Base-by-base conservation (phyloP, 2,888 invertebrate genomes). In the Patella pellucida region DNA sequence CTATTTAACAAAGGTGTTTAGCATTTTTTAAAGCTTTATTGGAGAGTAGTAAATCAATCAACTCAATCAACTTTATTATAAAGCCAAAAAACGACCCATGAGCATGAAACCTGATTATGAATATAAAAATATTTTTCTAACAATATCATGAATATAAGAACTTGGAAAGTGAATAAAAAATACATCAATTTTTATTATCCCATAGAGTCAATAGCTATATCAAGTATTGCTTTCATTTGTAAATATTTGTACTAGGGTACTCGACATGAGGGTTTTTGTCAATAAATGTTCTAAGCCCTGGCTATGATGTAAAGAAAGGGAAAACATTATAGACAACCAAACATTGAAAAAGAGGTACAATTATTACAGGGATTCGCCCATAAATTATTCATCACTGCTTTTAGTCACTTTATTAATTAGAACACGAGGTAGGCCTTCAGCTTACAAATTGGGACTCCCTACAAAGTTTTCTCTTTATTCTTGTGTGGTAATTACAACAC, bases 201-300 rank as follows among this genome's bases (percentile, higher is more conserved):
- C 19, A 19, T 23, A n/a, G 14, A 62, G 62, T 62, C 62, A 62
- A 62, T 62, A 62, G 62, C 23, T 11, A 62, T 23, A 62, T 62
- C 23, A 23, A 23, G 23, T 23, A 62, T 23, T 1, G 62, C 14
- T 62, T 62, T 62, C 19, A 62, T 11, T 62, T 62, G 62, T 62
- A 62, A 62, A 62, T 62, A 14, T 62, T 62, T 62, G 23, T 19
- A 62, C 23, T 62, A 23, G 62, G 14, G 62, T 23, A 62, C 62
- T 62, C 23, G 14, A 62, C 62, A 62, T 62, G 62, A 62, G 62
- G 62, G 62, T 62, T 62, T 62, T n/a, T 62, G 23, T 62, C 62
- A 62, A 62, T 62, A 23, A 23, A 23, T 23, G 62, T 62, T 14
- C 11, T 19, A 9, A 62, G 23, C 23, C 3, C 23, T 19, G 23